Base-by-base conservation (phyloP, 2,797 vertebrate genomes). In the Protonibea diacanthus region DNA sequence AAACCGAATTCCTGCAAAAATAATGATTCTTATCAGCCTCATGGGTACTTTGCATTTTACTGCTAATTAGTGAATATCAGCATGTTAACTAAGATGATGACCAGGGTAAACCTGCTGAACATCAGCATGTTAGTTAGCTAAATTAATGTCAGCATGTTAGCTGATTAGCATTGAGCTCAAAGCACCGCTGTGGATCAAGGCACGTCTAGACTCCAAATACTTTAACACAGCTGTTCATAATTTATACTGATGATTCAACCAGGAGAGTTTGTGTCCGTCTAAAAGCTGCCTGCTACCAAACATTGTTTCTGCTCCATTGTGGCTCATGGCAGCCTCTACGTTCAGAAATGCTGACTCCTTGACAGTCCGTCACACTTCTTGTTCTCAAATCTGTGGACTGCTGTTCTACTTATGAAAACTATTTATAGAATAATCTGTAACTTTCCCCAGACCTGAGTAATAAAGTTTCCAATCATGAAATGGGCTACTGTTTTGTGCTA, bases 401-500 rank as follows among this genome's bases (percentile, higher is more conserved):
- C n/a, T 33, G 15, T 73, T 51, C 21, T 33, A 66, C 23, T 68
- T 29, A 20, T 76, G 57, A 69, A 63, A 73, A 38, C 6, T 62
- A 70, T 70, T 61, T 55, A 62, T 60, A 63, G 47, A 56, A 51
- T n/a, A 3, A 74, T 71, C 27, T 48, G 18, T 47, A 56, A 68
- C 0, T 71, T 80, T 51, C 40, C 44, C 15, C 45, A 45, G 64
- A 64, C 51, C 27, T 17, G 53, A 61, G 3, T 65, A 20, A 65
- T 57, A 60, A 86, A 44, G 40, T 49, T 75, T 86, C 78, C 80
- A 76, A 63, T 84, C 67, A 84, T 90, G 73, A 86, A 89, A 74
- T 11, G 56, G 59, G 55, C 76, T 77, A 56, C 83, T 88, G 83
- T 83, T 53, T 72, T 84, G 45, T 81, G 58, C 42, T 74, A 63